These are phyloP conservation scores for Sminthurides aquaticus DNA, from an alignment of 2,888 invertebrate genomes.

Conservation along the genomic window DNA sequence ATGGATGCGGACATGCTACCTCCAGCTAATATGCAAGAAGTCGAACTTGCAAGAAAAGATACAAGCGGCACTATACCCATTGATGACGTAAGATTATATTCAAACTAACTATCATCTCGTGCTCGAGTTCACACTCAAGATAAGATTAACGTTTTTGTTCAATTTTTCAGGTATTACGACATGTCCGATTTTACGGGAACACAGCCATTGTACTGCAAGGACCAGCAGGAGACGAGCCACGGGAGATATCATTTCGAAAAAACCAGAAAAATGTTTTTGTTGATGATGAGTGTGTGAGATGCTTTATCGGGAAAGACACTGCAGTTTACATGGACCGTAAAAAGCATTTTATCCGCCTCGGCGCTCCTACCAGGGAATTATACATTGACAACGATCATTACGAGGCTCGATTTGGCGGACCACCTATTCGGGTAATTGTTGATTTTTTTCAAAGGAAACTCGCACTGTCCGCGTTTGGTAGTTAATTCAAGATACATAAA, in stretches of 20 bases:
- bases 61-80: slow-evolving; percentile 35
- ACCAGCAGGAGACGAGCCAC: slow-evolving; percentile 50
- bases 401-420: slow-evolving; percentile 87
- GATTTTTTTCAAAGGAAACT: too few relatives aligned
- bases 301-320: slow-evolving; percentile 59
- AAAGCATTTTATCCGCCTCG: slow-evolving; percentile 63
- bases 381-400: slow-evolving; percentile 81
- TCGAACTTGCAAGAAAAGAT: slow-evolving; percentile 31
- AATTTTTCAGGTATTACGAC: slow-evolving; percentile 26
- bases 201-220: slow-evolving; percentile 60
- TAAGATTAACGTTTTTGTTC: slow-evolving; percentile 8
- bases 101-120: background rate
- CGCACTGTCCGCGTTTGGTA: too few relatives aligned
- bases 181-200: slow-evolving; percentile 73
- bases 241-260: slow-evolving; percentile 76
- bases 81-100: slow-evolving; percentile 32
- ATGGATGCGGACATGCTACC: slow-evolving; percentile 23
- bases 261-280: slow-evolving; percentile 70
- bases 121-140: background rate
- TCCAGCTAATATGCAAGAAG: slow-evolving; percentile 27
- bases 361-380: slow-evolving; percentile 84
- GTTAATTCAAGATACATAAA: too few relatives aligned
- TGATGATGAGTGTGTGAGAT: slow-evolving; percentile 62
- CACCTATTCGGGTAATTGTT: slow-evolving; percentile 66
- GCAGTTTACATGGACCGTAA: slow-evolving; percentile 66